Evolutionary conservation across 2,113 vertebrate species (phyloP), one percentile per base, ranked within the genome.

Genomic region (Willisornis vidua): DNA sequence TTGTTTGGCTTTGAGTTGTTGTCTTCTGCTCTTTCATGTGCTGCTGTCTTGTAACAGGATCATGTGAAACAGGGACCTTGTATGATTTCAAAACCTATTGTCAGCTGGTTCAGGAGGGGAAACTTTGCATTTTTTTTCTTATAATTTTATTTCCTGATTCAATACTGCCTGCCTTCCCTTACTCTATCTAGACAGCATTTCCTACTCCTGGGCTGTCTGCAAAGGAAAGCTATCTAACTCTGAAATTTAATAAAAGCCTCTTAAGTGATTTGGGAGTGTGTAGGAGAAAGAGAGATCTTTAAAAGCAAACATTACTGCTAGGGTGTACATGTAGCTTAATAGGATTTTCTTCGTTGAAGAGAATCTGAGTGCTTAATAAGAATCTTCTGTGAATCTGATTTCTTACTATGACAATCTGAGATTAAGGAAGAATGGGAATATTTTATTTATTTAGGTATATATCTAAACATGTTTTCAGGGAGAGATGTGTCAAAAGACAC

Each of bases 241-340:
- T 87, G 83, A 94, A 97, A 96, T 96, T 97, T 96, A 97, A 95
- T 97, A 97, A 96, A 97, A 95, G 76, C 68, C 93, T 96, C 93
- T 96, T 94, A 95, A 96, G 94, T 96, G 85, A 94, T 97, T 97
- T 97, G 85, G 93, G 95, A 97, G 82, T 67, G 76, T 7, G 18
- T 95, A 97, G 92, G 96, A 75, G 79, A 95, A 78, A 92, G 63
- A 93, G 85, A 94, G 2, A 83, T 94, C 95, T 97, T 92, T 95
- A 93, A 97, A 93, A 51, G 66, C 93, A 96, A 95, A 77, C 78
- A 91, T 91, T 96, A 83, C 85, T 94, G 86, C 94, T 96, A 70
- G 76, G 87, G 76, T 94, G 81, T 92, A 81, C 87, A 83, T 93
- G 51, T 46, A 95, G 74, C 93, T 85, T 93, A 90, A 96, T 63